Evolutionary conservation across 2,888 invertebrate species (phyloP).

Genomic region (Eupithecia abbreviata): DNA sequence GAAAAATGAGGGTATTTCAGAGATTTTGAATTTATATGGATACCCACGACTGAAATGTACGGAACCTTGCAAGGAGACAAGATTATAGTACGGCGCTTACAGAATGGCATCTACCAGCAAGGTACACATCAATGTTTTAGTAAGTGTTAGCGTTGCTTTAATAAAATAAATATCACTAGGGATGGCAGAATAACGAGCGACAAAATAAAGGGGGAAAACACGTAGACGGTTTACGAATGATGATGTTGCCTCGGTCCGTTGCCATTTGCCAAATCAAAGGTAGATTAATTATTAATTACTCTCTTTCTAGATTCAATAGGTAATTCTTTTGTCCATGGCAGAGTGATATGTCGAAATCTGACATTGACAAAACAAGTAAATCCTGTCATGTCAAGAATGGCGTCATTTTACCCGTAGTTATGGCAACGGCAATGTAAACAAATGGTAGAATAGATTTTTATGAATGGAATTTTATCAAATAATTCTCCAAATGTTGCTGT

Average conservation of each 20-base stretch:
- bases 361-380: not conserved
- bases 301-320: too few species aligned
- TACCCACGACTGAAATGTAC: not conserved
- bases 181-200: too few species aligned
- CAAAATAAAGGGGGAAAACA: too few species aligned
- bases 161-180: too few species aligned
- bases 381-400: constrained; percentile 1
- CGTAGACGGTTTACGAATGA: too few species aligned
- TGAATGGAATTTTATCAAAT: not conserved
- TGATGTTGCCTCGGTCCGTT: not conserved
- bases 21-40: not conserved
- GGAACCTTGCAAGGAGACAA: not conserved
- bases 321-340: not conserved
- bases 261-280: not conserved
- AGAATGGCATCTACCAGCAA: too few species aligned
- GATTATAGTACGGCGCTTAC: not conserved
- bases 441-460: not conserved
- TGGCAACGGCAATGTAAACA: constrained; percentile 6
- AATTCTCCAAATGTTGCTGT: not conserved
- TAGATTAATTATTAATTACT: not conserved
- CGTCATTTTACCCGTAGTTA: constrained; percentile 1
- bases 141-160: too few species aligned
- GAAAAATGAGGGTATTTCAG: not conserved
- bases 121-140: too few species aligned
- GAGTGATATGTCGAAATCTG: not conserved